phyloP scores from a whole-genome alignment of 2,797 vertebrate species.

The Channa striata region DNA sequence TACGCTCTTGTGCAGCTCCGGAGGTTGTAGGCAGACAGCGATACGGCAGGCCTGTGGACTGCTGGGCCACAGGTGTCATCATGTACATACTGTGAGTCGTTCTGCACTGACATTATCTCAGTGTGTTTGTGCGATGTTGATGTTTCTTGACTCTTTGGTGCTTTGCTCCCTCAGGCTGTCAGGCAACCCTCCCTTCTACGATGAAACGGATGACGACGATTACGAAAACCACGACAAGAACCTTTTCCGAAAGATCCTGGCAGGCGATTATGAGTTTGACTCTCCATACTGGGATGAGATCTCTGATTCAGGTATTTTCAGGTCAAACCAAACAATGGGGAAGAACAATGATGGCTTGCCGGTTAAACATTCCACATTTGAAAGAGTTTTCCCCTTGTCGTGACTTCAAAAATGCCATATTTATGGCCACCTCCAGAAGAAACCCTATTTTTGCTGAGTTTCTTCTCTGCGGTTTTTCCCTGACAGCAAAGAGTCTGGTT shows the following conservation, averaged over 20 bases:
- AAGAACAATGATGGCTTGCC: conserved; percentile 18
- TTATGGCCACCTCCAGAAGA: conserved; percentile 28
- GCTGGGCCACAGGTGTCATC: conserved; percentile 98
- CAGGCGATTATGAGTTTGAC: conserved; percentile 97
- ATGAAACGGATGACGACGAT: conserved; percentile 96
- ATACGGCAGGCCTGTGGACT: conserved; percentile 95
- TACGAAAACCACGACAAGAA: conserved; percentile 99
- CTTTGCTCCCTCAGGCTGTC: conserved; percentile 85
- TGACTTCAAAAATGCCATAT: conserved; percentile 30
- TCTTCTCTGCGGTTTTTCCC: conserved; percentile 42
- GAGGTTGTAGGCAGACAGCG: conserved; percentile 97
- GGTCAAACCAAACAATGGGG: conserved; percentile 16
- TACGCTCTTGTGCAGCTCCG: conserved; percentile 85
- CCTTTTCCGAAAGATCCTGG: conserved; percentile 96
- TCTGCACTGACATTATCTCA: not conserved
- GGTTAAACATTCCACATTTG: conserved; percentile 30
- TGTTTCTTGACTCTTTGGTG: not conserved
- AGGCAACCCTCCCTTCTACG: conserved; percentile 97
- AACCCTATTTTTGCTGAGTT: conserved; percentile 33
- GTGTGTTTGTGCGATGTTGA: not conserved
- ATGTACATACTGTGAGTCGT: conserved; percentile 99
- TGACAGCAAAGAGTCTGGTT: conserved; percentile 89
- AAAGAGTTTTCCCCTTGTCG: conserved; percentile 7
- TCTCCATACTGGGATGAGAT: conserved; percentile 99
- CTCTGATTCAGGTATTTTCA: conserved; percentile 90